Base-by-base conservation (phyloP, 92 coral and sea anemone species). In the Galaxea fascicularis region DNA sequence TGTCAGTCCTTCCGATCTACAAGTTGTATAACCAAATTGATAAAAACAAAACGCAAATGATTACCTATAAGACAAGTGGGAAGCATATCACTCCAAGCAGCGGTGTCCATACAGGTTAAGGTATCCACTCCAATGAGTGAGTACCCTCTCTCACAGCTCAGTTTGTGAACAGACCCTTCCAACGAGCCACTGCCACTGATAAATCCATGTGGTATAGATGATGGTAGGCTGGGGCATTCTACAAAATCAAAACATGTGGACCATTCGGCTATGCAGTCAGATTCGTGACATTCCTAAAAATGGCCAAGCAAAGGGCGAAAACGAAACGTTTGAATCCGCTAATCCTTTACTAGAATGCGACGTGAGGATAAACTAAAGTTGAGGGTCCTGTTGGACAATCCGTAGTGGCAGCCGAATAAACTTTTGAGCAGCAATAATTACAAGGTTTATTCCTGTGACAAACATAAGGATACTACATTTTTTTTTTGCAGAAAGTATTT, bases 141-240 rank as follows among this genome's bases (percentile, higher is more conserved):
- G 35, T 68, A 80, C 8, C 85, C 85, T 4, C 47, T 52, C 13
- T 65, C 65, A 80, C 85, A 80, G 64, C 75, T 80, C 14, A 80
- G 66, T 16, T 52, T 45, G 67, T 80, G n/a, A 3, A 26, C 14
- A 3, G 85, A 51, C 9, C 85, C 76, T 39, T 65, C 85, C 30
- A 80, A 20, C 2, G 46, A 65, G 49, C 85, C 85, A 46, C 51
- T 80, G 31, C 85, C 85, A n/a, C 51, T 80, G 76, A 76, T 46
- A 31, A 56, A 76, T 0, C 81, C 81, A 11, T 56, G 81, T n/a
- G 81, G 54, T 30, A 57, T 76, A 1, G 81, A 41, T 22, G 82
- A 77, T 22, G 85, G 85, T 2, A 80, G 85, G 17, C 15, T 51
- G n/a, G 85, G 27, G 30, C 85, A 80, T 54, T 80, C 85, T 80